Evolutionary conservation across 2,888 invertebrate species (phyloP).

Genomic region (Apamea sordens): DNA sequence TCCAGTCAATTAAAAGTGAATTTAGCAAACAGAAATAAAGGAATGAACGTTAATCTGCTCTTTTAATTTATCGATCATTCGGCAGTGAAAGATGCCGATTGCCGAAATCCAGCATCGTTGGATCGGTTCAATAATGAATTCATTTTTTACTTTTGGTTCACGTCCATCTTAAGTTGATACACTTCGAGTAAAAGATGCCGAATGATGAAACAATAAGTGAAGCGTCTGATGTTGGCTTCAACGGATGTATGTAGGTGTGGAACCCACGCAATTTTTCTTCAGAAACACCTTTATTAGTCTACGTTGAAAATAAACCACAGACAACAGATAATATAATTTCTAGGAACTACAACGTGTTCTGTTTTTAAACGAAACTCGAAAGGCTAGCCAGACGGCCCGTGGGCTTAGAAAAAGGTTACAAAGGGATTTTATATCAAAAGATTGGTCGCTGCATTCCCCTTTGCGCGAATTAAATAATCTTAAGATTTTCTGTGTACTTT

Average conservation of each 20-base stretch:
- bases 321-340: background rate
- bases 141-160: background rate
- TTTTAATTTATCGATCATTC: background rate
- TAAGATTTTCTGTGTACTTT: background rate
- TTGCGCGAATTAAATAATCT: background rate
- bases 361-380: conserved; percentile 5
- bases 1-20: background rate
- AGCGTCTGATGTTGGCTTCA: background rate
- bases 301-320: background rate
- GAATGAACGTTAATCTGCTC: background rate
- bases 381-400: background rate
- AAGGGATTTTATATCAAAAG: conserved; percentile 1
- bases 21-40: background rate
- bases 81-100: background rate
- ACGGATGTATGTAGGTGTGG: background rate
- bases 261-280: background rate
- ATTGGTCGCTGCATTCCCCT: background rate
- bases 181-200: no score
- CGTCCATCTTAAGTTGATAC: background rate
- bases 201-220: background rate
- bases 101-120: background rate
- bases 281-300: background rate
- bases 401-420: background rate
- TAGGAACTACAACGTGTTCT: background rate
- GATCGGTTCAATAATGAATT: background rate